Conservation (phyloP, 1,140 invertebrate species). For the Chlorops oryzae region DNA sequence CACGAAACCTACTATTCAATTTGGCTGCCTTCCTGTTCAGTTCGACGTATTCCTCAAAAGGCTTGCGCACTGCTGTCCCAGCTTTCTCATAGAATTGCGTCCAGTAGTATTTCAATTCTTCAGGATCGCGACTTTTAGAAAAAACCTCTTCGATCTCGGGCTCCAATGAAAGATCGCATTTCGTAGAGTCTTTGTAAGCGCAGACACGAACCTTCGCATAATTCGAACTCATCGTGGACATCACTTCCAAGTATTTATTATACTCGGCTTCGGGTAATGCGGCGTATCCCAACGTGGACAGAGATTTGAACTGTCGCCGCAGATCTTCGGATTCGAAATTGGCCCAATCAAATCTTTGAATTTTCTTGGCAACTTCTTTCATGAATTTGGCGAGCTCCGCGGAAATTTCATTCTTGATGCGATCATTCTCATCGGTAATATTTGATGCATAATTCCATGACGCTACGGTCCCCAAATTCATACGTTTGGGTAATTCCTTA, state of each 20-base stretch:
- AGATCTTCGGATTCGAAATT: constrained; percentile 57
- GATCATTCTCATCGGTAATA: constrained; percentile 64
- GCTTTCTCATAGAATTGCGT: constrained; percentile 65
- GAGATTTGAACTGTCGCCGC: constrained; percentile 59
- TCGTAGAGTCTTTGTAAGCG: constrained; percentile 56
- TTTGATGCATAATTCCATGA: constrained; percentile 70
- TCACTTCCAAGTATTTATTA: constrained; percentile 56
- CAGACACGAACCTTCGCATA: constrained; percentile 78
- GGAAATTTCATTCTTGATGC: constrained; percentile 50
- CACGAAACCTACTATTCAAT: constrained; percentile 54
- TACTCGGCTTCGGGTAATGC: constrained; percentile 64
- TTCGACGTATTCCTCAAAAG: constrained; percentile 67
- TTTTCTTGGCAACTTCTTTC: constrained; percentile 50
- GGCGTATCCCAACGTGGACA: constrained; percentile 60
- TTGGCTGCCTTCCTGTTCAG: constrained; percentile 74
- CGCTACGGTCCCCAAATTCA: constrained; percentile 52
- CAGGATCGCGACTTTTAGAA: constrained; percentile 62
- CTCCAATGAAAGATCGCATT: constrained; percentile 68
- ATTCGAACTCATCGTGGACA: constrained; percentile 69
- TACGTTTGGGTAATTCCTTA: constrained; percentile 52
- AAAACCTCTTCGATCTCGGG: constrained; percentile 69
- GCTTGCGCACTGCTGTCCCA: constrained; percentile 62
- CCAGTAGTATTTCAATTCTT: constrained; percentile 71
- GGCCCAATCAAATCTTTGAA: constrained; percentile 59
- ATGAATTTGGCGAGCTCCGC: constrained; percentile 38